Percentiles rank a stretch among this genome's conserved stretches.
These are phyloP conservation scores for Amblyraja radiata DNA, from an alignment of 2,797 vertebrate species.

Conservation along the genomic window DNA sequence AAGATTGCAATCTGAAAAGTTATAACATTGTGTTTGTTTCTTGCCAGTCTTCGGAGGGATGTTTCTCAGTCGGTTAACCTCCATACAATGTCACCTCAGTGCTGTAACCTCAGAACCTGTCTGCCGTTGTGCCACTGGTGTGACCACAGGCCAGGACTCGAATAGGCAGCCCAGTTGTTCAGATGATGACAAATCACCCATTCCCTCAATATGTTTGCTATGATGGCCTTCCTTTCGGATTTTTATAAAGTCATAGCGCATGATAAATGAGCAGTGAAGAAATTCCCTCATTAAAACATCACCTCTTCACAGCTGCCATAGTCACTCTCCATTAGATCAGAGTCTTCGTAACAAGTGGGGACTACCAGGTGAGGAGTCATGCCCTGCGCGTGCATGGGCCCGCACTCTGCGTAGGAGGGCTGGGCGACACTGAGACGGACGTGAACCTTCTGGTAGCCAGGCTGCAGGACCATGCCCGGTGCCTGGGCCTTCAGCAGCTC, in stretches of 20 bases:
- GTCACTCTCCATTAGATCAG: constrained; percentile 85
- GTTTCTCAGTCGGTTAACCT: background rate
- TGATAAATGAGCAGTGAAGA: background rate
- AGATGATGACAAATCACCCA: background rate
- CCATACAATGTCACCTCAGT: background rate
- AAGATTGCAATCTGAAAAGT: background rate
- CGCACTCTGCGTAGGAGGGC: constrained; percentile 77
- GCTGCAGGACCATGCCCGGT: constrained; percentile 60
- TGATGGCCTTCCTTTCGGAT: background rate
- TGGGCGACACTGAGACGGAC: constrained; percentile 83
- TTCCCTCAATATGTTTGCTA: background rate
- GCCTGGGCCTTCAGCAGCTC: constrained; percentile 64
- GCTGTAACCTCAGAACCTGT: background rate
- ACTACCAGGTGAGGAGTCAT: constrained; percentile 51
- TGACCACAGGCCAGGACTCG: background rate
- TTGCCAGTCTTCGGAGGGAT: background rate
- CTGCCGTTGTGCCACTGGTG: background rate
- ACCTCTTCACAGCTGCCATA: constrained; percentile 97
- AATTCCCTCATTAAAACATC: constrained; percentile 70
- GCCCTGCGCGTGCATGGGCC: constrained; percentile 45
- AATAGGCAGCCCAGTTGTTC: background rate
- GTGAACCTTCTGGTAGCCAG: constrained; percentile 76
- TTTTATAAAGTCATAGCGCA: background rate
- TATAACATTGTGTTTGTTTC: background rate
- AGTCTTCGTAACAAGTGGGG: constrained; percentile 62